A percentile compares a stretch with the other conserved stretches of the same genome.
Conservation (phyloP, 1,140 invertebrate species). For the Drosophila murphyi region DNA sequence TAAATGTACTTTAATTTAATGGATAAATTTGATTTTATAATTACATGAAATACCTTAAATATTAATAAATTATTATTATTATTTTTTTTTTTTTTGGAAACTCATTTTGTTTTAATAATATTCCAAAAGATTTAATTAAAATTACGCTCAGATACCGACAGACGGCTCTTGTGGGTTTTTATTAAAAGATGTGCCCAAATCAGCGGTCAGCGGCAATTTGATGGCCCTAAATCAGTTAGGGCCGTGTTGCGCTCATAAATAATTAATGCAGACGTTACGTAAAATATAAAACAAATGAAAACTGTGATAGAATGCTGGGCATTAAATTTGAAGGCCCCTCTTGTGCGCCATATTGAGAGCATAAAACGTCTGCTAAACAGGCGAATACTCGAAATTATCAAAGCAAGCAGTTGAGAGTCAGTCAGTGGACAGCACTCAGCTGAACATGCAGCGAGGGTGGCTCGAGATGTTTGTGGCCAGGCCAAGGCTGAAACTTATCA, state of each 20-base stretch:
- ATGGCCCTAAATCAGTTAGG: slow-evolving; percentile 67
- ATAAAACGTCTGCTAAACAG: slow-evolving; percentile 76
- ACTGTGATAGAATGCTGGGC: slow-evolving; percentile 28
- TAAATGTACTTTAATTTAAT: no score
- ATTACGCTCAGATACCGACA: background rate
- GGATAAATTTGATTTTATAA: background rate
- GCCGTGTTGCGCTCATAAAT: slow-evolving; percentile 75
- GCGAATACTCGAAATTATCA: slow-evolving; percentile 66
- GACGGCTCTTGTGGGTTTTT: slow-evolving; percentile 29
- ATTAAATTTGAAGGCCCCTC: slow-evolving; percentile 25
- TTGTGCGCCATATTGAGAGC: slow-evolving; percentile 70
- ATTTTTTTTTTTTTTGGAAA: background rate
- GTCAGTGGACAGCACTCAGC: background rate
- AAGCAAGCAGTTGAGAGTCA: slow-evolving; percentile 13
- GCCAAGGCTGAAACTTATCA: slow-evolving; percentile 74
- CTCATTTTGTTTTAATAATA: background rate
- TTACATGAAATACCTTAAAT: background rate
- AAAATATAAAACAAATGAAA: slow-evolving; percentile 64
- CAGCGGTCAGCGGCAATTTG: slow-evolving; percentile 41
- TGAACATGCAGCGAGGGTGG: slow-evolving; percentile 50
- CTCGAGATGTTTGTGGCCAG: slow-evolving; percentile 63
- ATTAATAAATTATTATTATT: background rate
- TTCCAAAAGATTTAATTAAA: background rate
- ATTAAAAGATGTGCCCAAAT: slow-evolving; percentile 68
- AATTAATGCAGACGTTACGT: slow-evolving; percentile 70